These are phyloP conservation scores for Melopsittacus undulatus DNA, from an alignment of 2,797 vertebrate species.

Conservation along the genomic window DNA sequence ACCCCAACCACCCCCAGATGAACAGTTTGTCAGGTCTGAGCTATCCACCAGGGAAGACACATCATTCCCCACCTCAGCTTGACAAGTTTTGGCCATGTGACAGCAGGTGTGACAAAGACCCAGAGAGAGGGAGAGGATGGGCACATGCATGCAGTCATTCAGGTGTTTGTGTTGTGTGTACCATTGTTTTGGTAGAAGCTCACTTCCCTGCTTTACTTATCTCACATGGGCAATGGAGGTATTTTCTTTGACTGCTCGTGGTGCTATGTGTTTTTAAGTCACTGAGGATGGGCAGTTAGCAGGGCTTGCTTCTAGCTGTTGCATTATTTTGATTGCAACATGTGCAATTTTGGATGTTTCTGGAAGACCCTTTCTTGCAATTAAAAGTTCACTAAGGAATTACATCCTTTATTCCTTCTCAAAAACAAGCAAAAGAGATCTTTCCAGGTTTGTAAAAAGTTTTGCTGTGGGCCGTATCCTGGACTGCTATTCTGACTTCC, in stretches of 20 bases:
- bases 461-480: background rate
- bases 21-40: background rate
- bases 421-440: background rate
- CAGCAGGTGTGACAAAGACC: background rate
- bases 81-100: too few relatives aligned
- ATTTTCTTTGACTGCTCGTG: background rate
- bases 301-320: background rate
- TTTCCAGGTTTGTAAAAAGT: background rate
- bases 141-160: accelerated
- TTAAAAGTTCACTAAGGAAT: background rate
- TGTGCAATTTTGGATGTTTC: background rate
- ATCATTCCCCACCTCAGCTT: background rate
- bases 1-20: background rate
- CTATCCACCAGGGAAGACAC: background rate
- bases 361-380: background rate
- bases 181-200: background rate
- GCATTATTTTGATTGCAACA: background rate
- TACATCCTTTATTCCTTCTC: background rate
- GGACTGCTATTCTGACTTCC: background rate
- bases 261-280: background rate
- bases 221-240: background rate
- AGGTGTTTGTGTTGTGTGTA: background rate
- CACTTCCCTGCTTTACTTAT: background rate
- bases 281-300: background rate
- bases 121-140: background rate